Evolutionary conservation across 2,113 vertebrate genomes (phyloP).

Genomic region (Vicugna pacos): DNA sequence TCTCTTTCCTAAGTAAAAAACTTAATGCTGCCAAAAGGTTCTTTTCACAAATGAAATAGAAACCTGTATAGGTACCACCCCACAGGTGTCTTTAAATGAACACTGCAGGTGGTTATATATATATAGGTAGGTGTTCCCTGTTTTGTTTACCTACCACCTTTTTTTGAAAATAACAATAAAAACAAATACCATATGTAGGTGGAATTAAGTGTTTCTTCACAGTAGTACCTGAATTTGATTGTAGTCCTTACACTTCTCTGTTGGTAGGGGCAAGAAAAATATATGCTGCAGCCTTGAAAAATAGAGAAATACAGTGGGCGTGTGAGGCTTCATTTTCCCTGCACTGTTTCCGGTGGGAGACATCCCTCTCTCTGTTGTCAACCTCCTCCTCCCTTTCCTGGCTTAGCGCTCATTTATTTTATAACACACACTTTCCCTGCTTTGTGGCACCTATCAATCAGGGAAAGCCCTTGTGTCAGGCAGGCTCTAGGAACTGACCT

Average conservation of each 20-base stretch:
- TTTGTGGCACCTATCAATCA: background rate
- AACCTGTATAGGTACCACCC: background rate
- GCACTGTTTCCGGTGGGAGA: background rate
- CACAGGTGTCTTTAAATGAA: background rate
- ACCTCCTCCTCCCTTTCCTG: background rate
- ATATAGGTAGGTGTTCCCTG: background rate
- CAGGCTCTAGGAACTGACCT: background rate
- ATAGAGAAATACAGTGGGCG: background rate
- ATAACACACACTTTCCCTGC: background rate
- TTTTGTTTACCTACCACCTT: constrained; percentile 44
- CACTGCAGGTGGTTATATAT: background rate
- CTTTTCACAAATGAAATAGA: constrained; percentile 25
- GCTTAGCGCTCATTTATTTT: background rate
- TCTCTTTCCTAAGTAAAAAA: constrained; percentile 20
- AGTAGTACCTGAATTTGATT: constrained; percentile 17
- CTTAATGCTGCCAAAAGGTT: background rate
- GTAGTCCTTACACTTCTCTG: background rate
- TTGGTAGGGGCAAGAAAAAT: constrained; percentile 6
- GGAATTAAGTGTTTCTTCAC: constrained; percentile 5
- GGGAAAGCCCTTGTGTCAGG: background rate
- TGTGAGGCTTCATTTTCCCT: background rate
- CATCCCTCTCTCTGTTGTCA: background rate
- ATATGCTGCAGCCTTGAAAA: background rate
- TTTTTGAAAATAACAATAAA: constrained; percentile 45
- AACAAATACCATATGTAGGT: constrained; percentile 29